These are phyloP conservation scores for Characodon lateralis DNA, from an alignment of 2,797 vertebrate species.

Conservation along the genomic window DNA sequence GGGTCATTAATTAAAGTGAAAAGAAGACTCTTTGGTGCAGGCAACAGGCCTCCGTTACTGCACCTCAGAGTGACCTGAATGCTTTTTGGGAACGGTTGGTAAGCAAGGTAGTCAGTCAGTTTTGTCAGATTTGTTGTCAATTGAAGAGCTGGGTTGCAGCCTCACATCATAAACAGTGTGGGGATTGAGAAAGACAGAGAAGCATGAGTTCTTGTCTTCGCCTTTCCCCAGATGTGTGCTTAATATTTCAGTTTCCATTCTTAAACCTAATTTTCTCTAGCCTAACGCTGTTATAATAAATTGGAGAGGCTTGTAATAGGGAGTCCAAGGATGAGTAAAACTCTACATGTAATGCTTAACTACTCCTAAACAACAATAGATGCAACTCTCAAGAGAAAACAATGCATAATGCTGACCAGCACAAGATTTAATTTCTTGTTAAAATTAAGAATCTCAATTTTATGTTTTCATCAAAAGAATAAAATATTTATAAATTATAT, in stretches of 20 bases:
- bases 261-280: conserved; percentile 22
- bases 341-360: background rate
- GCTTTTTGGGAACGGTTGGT: conserved; percentile 48
- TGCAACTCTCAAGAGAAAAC: background rate
- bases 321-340: background rate
- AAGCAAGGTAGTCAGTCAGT: conserved; percentile 18
- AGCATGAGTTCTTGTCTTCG: conserved; percentile 43
- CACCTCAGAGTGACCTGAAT: conserved; percentile 76
- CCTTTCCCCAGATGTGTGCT: conserved; percentile 27
- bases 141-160: conserved; percentile 26
- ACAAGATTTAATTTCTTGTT: background rate
- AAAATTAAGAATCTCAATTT: background rate
- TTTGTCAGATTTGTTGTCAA: conserved; percentile 64
- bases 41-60: conserved; percentile 73
- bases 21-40: conserved; percentile 91
- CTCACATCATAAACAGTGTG: conserved; percentile 57
- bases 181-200: conserved; percentile 62
- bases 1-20: conserved; percentile 99
- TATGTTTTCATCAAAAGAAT: background rate
- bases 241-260: conserved; percentile 50
- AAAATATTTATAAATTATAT: background rate
- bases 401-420: background rate
- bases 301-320: conserved; percentile 9
- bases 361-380: no score
- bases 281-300: conserved; percentile 23